Evolutionary conservation across 2,797 vertebrate species (phyloP), one percentile per base, ranked within the genome.

Genomic region (Brotula barbata): DNA sequence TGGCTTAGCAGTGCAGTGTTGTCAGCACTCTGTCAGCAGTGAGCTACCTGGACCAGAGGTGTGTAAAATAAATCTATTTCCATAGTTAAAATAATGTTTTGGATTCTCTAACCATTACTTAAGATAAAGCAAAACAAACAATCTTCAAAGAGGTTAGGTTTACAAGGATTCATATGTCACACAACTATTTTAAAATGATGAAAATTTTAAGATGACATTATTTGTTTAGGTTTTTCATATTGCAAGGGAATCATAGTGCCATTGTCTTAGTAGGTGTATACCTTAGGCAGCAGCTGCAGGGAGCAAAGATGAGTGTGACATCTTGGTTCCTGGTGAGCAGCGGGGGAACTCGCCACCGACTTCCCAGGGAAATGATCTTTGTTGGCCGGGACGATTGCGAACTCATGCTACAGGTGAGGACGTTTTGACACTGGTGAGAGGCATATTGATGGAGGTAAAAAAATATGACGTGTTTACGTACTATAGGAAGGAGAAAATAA

Each of bases 291-390:
- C 74, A 69, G 67, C 72, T 68, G 65, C 60, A 78, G 73, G 52
- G 89, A 92, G 72, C 79, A 87, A 81, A 80, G 89, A 96, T 97
- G 95, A 97, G 95, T 73, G 90, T 97, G 83, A 96, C 95, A 81
- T 97, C 96, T 41, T 99, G 97, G 97, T 99, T 99, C 93, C 92
- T 99, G 90, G 96, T 98, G 87, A 98, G 94, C 94, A 96, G 95
- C 67, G 95, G 96, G 85, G 97, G 97, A 68, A 98, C 95, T 58
- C 93, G 96, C 57, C 96, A 99, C 63, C 92, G 97, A 52, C 94
- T 99, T 81, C 97, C 97, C 72, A 92, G 95, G 57, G 97, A 99
- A 87, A 98, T 99, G 97, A 99, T 99, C 88, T 99, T 99, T 74
- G 97, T 99, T 17, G 97, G 97, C 54, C 92, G 97, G 78, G 97